Conservation (phyloP, 2,888 invertebrate genomes). For the Drosophila meridionalis region DNA sequence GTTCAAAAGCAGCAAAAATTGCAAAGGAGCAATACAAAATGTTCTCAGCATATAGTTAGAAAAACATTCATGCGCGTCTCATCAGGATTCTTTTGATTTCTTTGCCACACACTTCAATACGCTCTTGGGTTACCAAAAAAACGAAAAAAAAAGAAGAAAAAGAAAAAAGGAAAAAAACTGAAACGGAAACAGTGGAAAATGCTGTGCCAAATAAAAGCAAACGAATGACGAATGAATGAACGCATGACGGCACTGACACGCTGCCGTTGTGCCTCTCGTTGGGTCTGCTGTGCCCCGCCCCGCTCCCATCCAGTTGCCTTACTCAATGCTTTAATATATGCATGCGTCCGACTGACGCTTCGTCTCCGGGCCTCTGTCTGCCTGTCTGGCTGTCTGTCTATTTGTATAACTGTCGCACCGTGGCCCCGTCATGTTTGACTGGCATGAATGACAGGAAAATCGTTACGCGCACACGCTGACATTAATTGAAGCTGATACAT, state of each 20-base stretch:
- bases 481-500: constrained; percentile 78
- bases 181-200: constrained; percentile 38
- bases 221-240: constrained; percentile 76
- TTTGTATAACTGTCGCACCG: constrained; percentile 50
- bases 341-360: constrained; percentile 10
- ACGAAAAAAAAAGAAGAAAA: background rate
- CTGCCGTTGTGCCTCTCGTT: constrained; percentile 18
- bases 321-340: constrained; percentile 26
- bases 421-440: constrained; percentile 63
- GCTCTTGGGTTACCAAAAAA: constrained; percentile 45
- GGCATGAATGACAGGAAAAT: constrained; percentile 77
- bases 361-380: background rate
- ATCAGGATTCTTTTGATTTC: constrained; percentile 76
- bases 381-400: constrained; percentile 22
- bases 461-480: constrained; percentile 71
- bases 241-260: constrained; percentile 70
- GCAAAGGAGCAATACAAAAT: constrained; percentile 20
- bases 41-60: constrained; percentile 10
- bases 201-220: constrained; percentile 56
- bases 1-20: constrained; percentile 31
- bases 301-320: constrained; percentile 42
- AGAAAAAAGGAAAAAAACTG: constrained; percentile 16
- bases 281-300: constrained; percentile 23
- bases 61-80: constrained; percentile 60
- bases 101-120: constrained; percentile 71